Base-by-base conservation (phyloP, 2,888 invertebrate species). In the Choreutis nemorana region DNA sequence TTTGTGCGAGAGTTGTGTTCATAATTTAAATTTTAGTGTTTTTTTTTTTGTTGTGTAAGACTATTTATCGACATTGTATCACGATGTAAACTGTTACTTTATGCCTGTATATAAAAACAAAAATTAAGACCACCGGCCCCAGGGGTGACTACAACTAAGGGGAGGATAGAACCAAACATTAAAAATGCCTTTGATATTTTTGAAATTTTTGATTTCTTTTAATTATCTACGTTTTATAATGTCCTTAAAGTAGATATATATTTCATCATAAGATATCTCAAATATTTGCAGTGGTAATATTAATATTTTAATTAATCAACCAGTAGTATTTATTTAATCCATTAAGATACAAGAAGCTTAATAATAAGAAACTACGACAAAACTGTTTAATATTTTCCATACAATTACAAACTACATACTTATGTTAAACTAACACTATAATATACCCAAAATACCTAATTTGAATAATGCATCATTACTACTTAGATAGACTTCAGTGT, bases 191-290 rank as follows among this genome's bases (percentile, higher is more conserved):
- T 57, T 64, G 30, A 39, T 72, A 67, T 75, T 75, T n/a, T 80
- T 78, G 63, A 78, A 77, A 70, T 67, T 78, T 80, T 79, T 72
- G 77, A 77, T 78, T 78, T 75, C 78, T 79, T 79, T 80, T 79
- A 78, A 78, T 81, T 80, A 79, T 79, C 80, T 80, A 80, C 79
- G 79, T 70, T 79, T 78, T 73, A 79, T 80, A 79, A 79, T 80
- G 79, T 79, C 72, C 79, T 80, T 79, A 79, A 67, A 78, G 78
- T 80, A 80, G 77, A 80, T 79, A 79, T 78, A 78, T 78, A 78
- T 78, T 70, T 75, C 71, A 78, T 78, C 77, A 79, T 79, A 79
- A 79, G 79, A 78, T 80, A 79, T 77, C 67, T 79, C 75, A 78
- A 79, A 77, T 79, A 79, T 80, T 79, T 80, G 77, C 77, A 78